phyloP scores from a whole-genome alignment of 2,113 vertebrate species.

The Triplophysa tibetana region DNA sequence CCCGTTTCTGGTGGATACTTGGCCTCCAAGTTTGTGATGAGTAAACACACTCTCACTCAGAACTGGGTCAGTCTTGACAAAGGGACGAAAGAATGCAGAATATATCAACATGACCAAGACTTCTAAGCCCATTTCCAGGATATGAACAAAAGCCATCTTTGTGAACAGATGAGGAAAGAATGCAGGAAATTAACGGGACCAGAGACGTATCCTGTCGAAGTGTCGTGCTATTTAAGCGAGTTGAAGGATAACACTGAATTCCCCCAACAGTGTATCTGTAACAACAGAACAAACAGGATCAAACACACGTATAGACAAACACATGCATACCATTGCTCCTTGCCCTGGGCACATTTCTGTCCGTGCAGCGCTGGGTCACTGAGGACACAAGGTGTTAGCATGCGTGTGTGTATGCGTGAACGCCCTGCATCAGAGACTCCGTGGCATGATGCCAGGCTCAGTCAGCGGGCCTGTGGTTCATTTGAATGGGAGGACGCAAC shows the following conservation, averaged over 20 bases:
- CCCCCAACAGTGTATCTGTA: not conserved
- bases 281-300: not conserved
- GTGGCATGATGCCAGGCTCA: not conserved
- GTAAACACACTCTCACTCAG: not conserved
- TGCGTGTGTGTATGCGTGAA: not conserved
- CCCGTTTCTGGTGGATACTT: not conserved
- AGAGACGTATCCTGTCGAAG: not conserved
- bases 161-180: not conserved
- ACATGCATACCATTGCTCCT: not conserved
- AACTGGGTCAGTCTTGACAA: conserved; percentile 5
- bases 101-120: not conserved
- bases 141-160: not conserved
- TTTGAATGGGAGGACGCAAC: not conserved
- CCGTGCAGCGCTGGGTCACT: conserved; percentile 5
- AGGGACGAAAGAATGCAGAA: not conserved
- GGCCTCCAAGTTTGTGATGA: not conserved
- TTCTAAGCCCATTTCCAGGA: not conserved
- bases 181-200: not conserved
- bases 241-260: not conserved
- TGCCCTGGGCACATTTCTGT: not conserved
- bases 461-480: not conserved
- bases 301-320: not conserved
- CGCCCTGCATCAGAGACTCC: conserved; percentile 1
- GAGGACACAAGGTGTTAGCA: not conserved
- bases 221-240: not conserved